phyloP scores from a whole-genome alignment of 1,140 invertebrate genomes.

The Bombus vancouverensis region DNA sequence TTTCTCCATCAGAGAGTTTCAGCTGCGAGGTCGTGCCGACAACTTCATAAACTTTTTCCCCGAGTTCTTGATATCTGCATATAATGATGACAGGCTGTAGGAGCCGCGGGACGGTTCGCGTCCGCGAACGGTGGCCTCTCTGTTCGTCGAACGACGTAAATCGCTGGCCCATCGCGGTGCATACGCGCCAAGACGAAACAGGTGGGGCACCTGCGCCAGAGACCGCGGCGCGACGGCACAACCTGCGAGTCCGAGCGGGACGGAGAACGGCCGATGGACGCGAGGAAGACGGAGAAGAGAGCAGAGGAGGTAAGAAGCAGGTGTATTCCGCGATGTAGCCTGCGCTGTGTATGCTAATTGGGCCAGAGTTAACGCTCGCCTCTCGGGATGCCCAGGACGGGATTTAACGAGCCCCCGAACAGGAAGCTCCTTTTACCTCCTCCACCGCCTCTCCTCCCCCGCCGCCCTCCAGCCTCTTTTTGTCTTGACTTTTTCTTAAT shows the following conservation, averaged over 20 bases:
- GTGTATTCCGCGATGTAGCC: conserved; percentile 79
- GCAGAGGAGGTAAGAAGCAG: conserved; percentile 71
- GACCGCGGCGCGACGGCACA: conserved; percentile 19
- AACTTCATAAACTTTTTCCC: conserved; percentile 49
- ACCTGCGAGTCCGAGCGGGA: conserved; percentile 54
- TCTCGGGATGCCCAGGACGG: conserved; percentile 68
- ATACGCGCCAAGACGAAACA: conserved; percentile 64
- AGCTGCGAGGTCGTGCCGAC: conserved; percentile 22
- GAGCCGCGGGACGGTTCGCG: conserved; percentile 17
- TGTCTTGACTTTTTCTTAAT: conserved; percentile 62
- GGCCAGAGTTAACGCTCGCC: conserved; percentile 77
- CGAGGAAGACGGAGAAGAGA: conserved; percentile 9
- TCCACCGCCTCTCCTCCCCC: conserved; percentile 10
- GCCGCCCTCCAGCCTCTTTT: background rate
- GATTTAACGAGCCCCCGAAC: conserved; percentile 79
- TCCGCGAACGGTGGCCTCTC: conserved; percentile 44
- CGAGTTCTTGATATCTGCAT: conserved; percentile 40
- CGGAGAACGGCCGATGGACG: conserved; percentile 10
- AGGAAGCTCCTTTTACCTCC: conserved; percentile 68
- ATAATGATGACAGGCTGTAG: conserved; percentile 49
- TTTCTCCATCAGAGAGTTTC: conserved; percentile 1
- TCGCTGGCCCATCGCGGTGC: conserved; percentile 54
- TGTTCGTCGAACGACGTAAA: conserved; percentile 59
- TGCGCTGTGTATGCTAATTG: conserved; percentile 80
- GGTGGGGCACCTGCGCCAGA: conserved; percentile 66